Percentiles rank a stretch among this genome's conserved stretches.
Conservation (phyloP, 64 coral and sea anemone genomes). For the Astreopora myriophthalma region DNA sequence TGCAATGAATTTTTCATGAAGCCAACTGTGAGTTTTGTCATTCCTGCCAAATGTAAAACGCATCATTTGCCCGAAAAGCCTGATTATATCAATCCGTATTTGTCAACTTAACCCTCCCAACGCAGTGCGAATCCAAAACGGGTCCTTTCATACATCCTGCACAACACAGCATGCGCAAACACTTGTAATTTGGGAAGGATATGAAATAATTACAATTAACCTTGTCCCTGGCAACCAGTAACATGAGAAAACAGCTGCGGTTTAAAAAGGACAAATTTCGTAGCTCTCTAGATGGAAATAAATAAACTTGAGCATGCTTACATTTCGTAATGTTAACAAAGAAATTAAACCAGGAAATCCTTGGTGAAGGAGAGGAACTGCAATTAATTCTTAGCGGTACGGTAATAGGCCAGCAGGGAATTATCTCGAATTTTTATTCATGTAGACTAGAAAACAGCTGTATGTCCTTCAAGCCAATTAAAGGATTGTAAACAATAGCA, state of each 20-base stretch:
- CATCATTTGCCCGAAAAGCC: neutral
- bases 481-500: neutral
- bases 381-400: neutral
- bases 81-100: neutral
- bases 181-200: neutral
- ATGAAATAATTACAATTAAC: neutral
- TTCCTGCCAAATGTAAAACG: constrained; percentile 32
- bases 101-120: neutral
- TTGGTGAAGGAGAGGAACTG: neutral
- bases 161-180: neutral
- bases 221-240: neutral
- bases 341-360: neutral
- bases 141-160: neutral
- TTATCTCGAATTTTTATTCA: neutral
- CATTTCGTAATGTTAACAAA: no score
- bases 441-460: neutral
- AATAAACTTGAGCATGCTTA: neutral
- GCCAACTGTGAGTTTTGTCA: constrained; percentile 32
- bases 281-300: neutral
- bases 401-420: no score
- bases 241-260: neutral
- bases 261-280: neutral
- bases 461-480: neutral
- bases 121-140: neutral
- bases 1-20: constrained; percentile 15